Conservation (phyloP, 2,888 invertebrate species). For the Notodonta ziczac region DNA sequence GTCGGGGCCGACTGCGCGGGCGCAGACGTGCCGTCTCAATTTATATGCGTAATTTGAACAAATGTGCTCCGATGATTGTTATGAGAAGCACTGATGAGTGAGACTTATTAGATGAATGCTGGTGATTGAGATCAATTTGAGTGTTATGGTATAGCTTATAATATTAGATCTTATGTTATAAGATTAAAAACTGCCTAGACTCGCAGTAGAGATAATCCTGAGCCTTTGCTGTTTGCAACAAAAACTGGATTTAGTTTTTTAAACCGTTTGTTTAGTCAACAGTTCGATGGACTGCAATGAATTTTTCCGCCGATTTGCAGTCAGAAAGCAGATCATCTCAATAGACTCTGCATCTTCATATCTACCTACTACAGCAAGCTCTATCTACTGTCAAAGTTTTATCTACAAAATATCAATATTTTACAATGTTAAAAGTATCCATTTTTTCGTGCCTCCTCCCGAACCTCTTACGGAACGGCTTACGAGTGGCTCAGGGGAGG, state of each 20-base stretch:
- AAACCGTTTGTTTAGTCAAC: no score
- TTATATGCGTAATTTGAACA: slow-evolving; percentile 72
- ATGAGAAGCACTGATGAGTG: slow-evolving; percentile 39
- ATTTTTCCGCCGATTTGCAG: no score
- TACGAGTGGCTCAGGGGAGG: slow-evolving; percentile 47
- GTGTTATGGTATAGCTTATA: neutral
- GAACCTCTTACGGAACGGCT: slow-evolving; percentile 51
- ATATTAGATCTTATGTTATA: neutral
- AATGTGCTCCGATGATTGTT: slow-evolving; percentile 68
- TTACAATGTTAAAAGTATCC: neutral
- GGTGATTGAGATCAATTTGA: slow-evolving; percentile 1
- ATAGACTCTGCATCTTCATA: no score
- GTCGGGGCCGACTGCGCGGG: slow-evolving; percentile 39
- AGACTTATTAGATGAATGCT: slow-evolving; percentile 4
- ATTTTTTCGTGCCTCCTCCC: slow-evolving; percentile 1
- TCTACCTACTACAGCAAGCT: no score
- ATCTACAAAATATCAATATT: neutral
- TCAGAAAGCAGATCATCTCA: no score
- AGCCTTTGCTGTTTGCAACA: neutral
- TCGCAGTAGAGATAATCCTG: neutral
- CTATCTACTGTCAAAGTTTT: neutral
- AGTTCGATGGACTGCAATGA: no score
- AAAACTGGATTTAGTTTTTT: neutral
- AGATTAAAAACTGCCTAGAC: neutral
- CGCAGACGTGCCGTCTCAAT: slow-evolving; percentile 67